Evolutionary conservation across 2,888 invertebrate species (phyloP), one percentile per base, ranked within the genome.

Genomic region (Phengaris alcon): DNA sequence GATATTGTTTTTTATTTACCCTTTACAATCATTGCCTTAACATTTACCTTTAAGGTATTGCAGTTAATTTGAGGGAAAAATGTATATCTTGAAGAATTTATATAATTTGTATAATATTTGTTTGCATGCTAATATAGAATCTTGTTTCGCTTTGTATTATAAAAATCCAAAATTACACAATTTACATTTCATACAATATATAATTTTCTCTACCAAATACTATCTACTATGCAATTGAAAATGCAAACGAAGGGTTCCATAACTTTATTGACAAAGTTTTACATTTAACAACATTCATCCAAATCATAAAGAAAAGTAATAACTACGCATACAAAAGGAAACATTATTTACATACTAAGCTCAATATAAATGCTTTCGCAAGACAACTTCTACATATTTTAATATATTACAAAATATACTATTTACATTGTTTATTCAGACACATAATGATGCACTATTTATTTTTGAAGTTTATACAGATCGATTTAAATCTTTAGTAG

Each of bases 321-420:
- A 81, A 83, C 85, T 88, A 89, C 84, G 86, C 88, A 87, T 89
- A 89, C 84, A 82, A 81, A 64, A 82, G 86, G 87, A 90, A 86
- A 89, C 90, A 80, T 90, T 90, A 89, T 90, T 80, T 90, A 91
- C 90, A 90, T 81, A 86, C 88, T 89, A 90, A 90, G 89, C 88
- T 90, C 79, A 76, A 76, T 70, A 70, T 75, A 75, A 75, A 75
- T 75, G 69, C 22, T 48, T 75, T 10, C 22, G 57, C 69, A 69
- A 13, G 55, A 54, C 75, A 57, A 69, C 8, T 69, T 48, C 55
- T 70, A 75, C 22, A 55, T 55, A 48, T 70, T 75, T 74, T 35
- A 54, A 69, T 75, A 69, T 75, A 75, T 55, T 75, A 75, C 75
- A 75, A 57, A 46, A 75, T 75, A 55, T 69, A 70, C 75, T 70